phyloP scores from a whole-genome alignment of 2,113 vertebrate genomes.

The Pterophyllum scalare region DNA sequence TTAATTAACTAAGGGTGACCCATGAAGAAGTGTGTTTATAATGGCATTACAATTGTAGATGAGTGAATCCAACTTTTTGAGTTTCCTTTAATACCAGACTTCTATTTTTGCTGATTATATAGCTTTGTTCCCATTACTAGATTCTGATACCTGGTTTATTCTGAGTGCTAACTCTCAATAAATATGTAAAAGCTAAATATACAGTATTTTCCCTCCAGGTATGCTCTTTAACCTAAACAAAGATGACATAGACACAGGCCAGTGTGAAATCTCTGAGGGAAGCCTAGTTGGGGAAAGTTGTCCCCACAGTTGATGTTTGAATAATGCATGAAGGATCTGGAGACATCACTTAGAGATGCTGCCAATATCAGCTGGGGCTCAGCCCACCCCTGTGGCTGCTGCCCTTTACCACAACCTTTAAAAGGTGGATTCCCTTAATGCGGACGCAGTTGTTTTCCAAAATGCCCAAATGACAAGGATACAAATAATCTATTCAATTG shows the following conservation, averaged over 20 bases:
- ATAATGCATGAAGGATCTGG: slow-evolving; percentile 79
- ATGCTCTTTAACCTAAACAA: slow-evolving; percentile 59
- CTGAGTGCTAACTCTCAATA: slow-evolving; percentile 21
- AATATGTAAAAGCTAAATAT: slow-evolving; percentile 54
- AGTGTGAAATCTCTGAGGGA: slow-evolving; percentile 64
- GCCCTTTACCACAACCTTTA: slow-evolving; percentile 79
- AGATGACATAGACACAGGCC: slow-evolving; percentile 59
- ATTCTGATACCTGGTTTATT: slow-evolving; percentile 13
- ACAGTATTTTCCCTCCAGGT: slow-evolving; percentile 42
- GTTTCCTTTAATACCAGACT: neutral
- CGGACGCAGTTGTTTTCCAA: slow-evolving; percentile 50
- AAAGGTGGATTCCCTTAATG: slow-evolving; percentile 69
- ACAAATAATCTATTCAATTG: slow-evolving; percentile 19
- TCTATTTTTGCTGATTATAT: slow-evolving; percentile 7
- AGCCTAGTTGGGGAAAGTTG: slow-evolving; percentile 60
- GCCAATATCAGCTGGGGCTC: slow-evolving; percentile 74
- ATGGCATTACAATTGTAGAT: slow-evolving; percentile 15
- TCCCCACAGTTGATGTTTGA: slow-evolving; percentile 65
- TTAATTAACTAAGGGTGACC: slow-evolving; percentile 70
- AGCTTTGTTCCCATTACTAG: slow-evolving; percentile 5
- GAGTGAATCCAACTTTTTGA: neutral
- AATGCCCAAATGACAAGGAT: slow-evolving; percentile 40
- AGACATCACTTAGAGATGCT: slow-evolving; percentile 80
- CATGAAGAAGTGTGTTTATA: slow-evolving; percentile 39
- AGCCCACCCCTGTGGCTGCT: slow-evolving; percentile 66